phyloP scores from a whole-genome alignment of 1,140 invertebrate species.

The Limonius californicus region DNA sequence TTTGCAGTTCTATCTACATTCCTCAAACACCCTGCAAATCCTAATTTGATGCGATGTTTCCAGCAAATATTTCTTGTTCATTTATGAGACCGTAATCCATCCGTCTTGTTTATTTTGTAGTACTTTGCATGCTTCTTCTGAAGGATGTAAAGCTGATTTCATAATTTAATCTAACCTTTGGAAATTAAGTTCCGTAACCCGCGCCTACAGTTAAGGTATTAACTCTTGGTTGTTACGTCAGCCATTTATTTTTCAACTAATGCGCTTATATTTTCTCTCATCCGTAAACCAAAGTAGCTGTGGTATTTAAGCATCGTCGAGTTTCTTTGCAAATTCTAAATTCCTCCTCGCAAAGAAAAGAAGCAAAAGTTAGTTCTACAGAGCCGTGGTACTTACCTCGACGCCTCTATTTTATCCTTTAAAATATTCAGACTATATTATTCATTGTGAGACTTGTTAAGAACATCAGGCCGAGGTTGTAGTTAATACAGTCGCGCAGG shows the following conservation, averaged over 20 bases:
- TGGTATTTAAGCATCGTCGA: not conserved
- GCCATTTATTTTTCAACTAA: not conserved
- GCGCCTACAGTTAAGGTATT: not conserved
- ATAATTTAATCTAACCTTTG: no score
- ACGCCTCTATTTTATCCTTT: slow-evolving; percentile 10
- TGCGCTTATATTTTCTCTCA: not conserved
- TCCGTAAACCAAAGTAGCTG: not conserved
- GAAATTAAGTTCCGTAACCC: no score
- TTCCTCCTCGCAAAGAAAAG: not conserved
- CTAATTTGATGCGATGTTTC: no score
- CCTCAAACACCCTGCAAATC: no score
- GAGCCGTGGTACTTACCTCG: not conserved
- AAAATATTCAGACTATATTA: slow-evolving; percentile 20
- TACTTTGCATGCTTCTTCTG: no score
- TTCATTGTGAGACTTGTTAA: slow-evolving; percentile 24
- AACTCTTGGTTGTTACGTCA: not conserved
- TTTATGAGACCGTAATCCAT: no score
- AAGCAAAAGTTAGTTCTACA: slow-evolving; percentile 1
- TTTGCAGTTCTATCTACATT: no score
- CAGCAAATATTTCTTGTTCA: no score
- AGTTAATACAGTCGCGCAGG: slow-evolving; percentile 25
- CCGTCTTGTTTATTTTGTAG: no score
- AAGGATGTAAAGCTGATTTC: no score
- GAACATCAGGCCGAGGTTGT: slow-evolving; percentile 23
- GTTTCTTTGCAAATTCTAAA: slow-evolving; percentile 9